A percentile compares a stretch with the other conserved stretches of the same genome.
These are phyloP conservation scores for Desmophyllum pertusum DNA, from an alignment of 92 coral and sea anemone species.

Conservation along the genomic window DNA sequence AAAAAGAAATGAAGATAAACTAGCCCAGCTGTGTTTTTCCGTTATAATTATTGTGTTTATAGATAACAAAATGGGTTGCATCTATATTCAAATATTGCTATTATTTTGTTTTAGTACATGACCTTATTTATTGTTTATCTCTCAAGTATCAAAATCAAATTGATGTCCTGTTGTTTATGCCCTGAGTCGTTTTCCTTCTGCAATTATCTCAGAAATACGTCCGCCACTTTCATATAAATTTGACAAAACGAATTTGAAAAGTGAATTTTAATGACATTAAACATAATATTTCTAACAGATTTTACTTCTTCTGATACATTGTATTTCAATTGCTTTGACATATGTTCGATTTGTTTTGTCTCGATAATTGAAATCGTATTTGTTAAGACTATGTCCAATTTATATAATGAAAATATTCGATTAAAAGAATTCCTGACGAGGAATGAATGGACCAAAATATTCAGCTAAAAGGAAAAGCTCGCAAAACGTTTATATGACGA, in stretches of 20 bases:
- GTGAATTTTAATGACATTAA: neutral
- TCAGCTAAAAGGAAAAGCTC: neutral
- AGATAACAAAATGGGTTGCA: neutral
- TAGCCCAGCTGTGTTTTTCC: no score
- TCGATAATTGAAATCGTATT: neutral
- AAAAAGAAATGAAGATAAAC: neutral
- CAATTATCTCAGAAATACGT: no score
- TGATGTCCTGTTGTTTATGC: neutral
- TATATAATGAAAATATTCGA: neutral
- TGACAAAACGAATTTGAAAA: no score
- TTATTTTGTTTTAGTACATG: neutral
- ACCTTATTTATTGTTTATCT: neutral
- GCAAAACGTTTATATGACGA: conserved; percentile 27
- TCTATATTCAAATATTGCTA: neutral
- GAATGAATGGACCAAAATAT: neutral
- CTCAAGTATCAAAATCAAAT: neutral
- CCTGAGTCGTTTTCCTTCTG: neutral
- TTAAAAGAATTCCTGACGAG: neutral
- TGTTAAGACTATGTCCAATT: neutral
- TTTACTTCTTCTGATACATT: neutral
- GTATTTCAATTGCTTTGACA: conserved; percentile 9
- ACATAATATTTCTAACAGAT: neutral
- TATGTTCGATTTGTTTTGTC: neutral
- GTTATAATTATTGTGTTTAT: neutral
- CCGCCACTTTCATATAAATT: no score